A percentile compares a stretch with the other conserved stretches of the same genome.
Evolutionary conservation across 2,888 invertebrate species (phyloP).

Genomic region (Mechanitis messenoides): DNA sequence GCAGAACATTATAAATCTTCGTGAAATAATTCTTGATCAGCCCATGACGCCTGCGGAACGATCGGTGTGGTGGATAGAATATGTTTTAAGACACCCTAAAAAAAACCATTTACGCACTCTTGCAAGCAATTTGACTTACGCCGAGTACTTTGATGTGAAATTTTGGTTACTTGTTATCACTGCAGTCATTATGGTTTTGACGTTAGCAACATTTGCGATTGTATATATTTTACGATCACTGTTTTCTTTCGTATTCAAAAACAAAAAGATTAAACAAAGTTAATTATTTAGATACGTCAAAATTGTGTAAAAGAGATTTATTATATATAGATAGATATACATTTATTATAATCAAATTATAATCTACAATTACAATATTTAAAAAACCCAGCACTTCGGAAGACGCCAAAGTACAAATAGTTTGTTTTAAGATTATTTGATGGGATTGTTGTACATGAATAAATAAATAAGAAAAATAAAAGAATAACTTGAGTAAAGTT

Average conservation of each 20-base stretch:
- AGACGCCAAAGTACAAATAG: too few species aligned
- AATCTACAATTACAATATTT: too few species aligned
- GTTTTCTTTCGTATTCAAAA: background rate
- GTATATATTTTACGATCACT: background rate
- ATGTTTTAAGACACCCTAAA: slow-evolving; percentile 54
- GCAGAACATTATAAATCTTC: slow-evolving; percentile 35
- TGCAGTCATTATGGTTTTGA: background rate
- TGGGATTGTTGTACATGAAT: too few species aligned
- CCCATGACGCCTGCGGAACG: slow-evolving; percentile 50
- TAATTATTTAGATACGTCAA: too few species aligned
- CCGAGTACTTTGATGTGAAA: slow-evolving; percentile 39
- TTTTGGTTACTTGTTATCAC: slow-evolving; percentile 22
- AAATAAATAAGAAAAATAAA: too few species aligned
- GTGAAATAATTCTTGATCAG: slow-evolving; percentile 45
- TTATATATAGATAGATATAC: too few species aligned
- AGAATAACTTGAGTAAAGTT: too few species aligned
- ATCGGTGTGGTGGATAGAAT: slow-evolving; percentile 65
- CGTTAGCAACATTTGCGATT: background rate
- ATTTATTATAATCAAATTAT: too few species aligned
- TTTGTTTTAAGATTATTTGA: too few species aligned
- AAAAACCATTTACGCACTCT: slow-evolving; percentile 55
- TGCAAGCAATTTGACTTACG: slow-evolving; percentile 39
- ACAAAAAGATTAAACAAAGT: background rate
- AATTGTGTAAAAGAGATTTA: too few species aligned
- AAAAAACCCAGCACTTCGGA: too few species aligned